A percentile compares a stretch with the other conserved stretches of the same genome.
These are phyloP conservation scores for Phyto melanocephala DNA, from an alignment of 2,888 invertebrate genomes.

Conservation along the genomic window DNA sequence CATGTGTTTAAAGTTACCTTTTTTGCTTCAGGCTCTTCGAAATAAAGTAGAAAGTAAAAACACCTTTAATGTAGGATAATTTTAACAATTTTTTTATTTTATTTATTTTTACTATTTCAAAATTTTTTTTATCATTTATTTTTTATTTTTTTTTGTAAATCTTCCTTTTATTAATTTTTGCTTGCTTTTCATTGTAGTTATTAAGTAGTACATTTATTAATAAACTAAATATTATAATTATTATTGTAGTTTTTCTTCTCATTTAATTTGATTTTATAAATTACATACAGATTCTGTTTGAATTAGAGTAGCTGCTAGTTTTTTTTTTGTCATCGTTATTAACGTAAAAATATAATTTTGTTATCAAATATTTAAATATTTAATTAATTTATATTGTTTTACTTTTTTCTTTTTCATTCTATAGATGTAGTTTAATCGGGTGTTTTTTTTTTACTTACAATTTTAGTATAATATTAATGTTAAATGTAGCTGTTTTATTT, in stretches of 20 bases:
- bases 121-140: neutral
- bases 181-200: constrained; percentile 60
- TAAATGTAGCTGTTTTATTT: neutral
- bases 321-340: neutral
- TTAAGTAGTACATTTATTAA: constrained; percentile 65
- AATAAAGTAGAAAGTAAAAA: too few species aligned
- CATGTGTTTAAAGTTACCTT: too few species aligned
- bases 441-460: too few species aligned
- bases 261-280: constrained; percentile 56
- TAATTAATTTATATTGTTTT: constrained; percentile 27
- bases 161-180: constrained; percentile 16
- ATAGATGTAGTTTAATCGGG: too few species aligned
- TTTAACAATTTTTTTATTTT: constrained; percentile 53
- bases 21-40: too few species aligned
- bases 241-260: constrained; percentile 62
- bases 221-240: constrained; percentile 61
- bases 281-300: constrained; percentile 60
- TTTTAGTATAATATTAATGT: too few species aligned
- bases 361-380: constrained; percentile 49
- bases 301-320: constrained; percentile 16
- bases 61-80: too few species aligned
- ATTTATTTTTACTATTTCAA: constrained; percentile 30
- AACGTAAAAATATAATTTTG: constrained; percentile 58
- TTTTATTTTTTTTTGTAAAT: constrained; percentile 2
- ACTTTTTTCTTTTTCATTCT: neutral